Percentiles rank a stretch among this genome's conserved stretches.
phyloP scores from a whole-genome alignment of 2,113 vertebrate species.

The Oxyura jamaicensis region DNA sequence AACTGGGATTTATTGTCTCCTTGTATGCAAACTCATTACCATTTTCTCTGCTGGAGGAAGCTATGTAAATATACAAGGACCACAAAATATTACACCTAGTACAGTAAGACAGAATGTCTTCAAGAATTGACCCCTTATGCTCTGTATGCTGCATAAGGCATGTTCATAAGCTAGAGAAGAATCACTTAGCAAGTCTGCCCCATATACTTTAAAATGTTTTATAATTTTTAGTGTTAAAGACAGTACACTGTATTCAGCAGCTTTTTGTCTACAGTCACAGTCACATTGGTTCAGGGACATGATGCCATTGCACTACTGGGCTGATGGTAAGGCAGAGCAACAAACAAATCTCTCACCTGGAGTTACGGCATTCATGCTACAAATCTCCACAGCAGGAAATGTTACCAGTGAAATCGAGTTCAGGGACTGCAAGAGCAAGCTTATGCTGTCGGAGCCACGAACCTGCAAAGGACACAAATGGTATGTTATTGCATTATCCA shows the following conservation, averaged over 20 bases:
- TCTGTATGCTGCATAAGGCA: not conserved
- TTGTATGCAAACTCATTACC: not conserved
- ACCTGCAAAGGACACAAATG: not conserved
- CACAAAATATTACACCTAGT: not conserved
- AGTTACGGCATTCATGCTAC: not conserved
- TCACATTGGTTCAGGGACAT: not conserved
- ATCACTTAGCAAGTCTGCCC: not conserved
- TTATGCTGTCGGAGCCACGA: accelerated
- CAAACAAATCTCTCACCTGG: not conserved
- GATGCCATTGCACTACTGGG: not conserved
- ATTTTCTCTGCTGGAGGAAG: not conserved
- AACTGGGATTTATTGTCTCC: slow-evolving; percentile 1
- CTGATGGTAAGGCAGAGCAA: not conserved
- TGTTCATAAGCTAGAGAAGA: not conserved
- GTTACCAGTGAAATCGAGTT: not conserved
- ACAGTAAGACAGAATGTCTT: not conserved
- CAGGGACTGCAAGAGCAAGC: not conserved
- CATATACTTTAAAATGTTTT: not conserved
- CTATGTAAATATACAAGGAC: not conserved
- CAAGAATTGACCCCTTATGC: not conserved
- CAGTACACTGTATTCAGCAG: not conserved
- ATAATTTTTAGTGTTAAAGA: not conserved
- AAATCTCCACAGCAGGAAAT: not conserved
- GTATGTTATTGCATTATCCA: not conserved
- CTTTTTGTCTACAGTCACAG: not conserved